Evolutionary conservation across 2,113 vertebrate genomes (phyloP).

Genomic region (Oxyura jamaicensis): DNA sequence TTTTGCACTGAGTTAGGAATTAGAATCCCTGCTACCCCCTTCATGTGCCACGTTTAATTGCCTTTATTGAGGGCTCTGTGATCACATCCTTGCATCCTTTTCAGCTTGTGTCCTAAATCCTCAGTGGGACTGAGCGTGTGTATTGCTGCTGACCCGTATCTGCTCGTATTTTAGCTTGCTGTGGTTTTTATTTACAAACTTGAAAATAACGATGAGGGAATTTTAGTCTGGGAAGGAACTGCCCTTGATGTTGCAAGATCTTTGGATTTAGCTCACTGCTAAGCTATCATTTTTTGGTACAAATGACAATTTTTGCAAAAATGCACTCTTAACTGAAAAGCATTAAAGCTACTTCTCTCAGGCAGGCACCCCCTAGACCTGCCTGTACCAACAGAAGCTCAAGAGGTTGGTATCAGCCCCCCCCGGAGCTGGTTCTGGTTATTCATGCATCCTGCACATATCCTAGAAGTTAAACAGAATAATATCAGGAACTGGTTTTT

Average conservation of each 20-base stretch:
- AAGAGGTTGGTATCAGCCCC: neutral
- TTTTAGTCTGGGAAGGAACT: neutral
- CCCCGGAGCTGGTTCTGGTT: neutral
- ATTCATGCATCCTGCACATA: fast-evolving
- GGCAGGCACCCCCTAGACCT: neutral
- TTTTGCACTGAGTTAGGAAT: fast-evolving
- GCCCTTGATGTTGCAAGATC: neutral
- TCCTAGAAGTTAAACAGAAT: neutral
- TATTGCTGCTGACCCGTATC: fast-evolving
- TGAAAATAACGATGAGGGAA: neutral
- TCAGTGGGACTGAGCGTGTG: fast-evolving
- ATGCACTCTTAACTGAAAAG: neutral
- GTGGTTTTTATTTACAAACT: neutral
- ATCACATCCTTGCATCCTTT: neutral
- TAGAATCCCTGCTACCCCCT: neutral
- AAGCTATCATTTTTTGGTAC: neutral
- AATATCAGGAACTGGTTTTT: neutral
- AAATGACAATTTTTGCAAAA: neutral
- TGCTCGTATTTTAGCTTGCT: neutral
- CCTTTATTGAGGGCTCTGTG: neutral
- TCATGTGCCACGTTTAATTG: fast-evolving
- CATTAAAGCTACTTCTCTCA: neutral
- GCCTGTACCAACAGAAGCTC: neutral
- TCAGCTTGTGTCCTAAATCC: neutral
- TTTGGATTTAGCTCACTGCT: neutral